phyloP scores from a whole-genome alignment of 2,113 vertebrate species.

The Pholis gunnellus region DNA sequence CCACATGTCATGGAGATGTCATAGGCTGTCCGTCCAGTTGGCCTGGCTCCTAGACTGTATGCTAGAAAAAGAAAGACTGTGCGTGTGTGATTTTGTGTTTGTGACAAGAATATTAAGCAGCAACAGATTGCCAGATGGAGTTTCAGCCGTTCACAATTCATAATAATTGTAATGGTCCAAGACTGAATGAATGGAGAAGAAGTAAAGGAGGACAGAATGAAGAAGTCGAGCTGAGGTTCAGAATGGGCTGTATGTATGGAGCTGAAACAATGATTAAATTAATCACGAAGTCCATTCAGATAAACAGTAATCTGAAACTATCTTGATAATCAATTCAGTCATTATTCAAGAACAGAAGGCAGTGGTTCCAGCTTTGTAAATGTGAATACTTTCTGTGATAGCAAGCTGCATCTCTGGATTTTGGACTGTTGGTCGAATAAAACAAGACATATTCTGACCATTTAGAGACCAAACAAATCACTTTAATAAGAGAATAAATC shows the following conservation, averaged over 20 bases:
- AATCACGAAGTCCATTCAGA: not conserved
- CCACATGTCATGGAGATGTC: conserved; percentile 63
- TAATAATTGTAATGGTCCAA: conserved; percentile 56
- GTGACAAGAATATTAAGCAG: conserved; percentile 60
- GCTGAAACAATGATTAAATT: not conserved
- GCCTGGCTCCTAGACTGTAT: conserved; percentile 24
- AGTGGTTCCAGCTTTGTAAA: not conserved
- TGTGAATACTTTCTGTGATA: not conserved
- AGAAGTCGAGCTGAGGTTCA: not conserved
- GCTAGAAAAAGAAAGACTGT: conserved; percentile 3
- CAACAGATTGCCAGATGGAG: conserved; percentile 49
- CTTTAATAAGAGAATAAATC: not conserved
- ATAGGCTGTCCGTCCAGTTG: conserved; percentile 55
- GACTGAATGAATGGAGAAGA: conserved; percentile 31
- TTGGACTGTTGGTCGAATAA: not conserved
- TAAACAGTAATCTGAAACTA: not conserved
- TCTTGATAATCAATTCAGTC: not conserved
- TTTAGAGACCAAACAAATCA: not conserved
- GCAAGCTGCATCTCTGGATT: not conserved
- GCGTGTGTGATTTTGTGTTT: conserved; percentile 26
- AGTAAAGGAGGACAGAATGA: conserved; percentile 3
- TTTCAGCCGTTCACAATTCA: conserved; percentile 49
- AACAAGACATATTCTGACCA: not conserved
- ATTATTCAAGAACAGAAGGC: not conserved
- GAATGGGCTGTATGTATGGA: not conserved